A percentile compares a stretch with the other conserved stretches of the same genome.
These are phyloP conservation scores for Copidosoma floridanum DNA, from an alignment of 1,140 invertebrate species.

Conservation along the genomic window DNA sequence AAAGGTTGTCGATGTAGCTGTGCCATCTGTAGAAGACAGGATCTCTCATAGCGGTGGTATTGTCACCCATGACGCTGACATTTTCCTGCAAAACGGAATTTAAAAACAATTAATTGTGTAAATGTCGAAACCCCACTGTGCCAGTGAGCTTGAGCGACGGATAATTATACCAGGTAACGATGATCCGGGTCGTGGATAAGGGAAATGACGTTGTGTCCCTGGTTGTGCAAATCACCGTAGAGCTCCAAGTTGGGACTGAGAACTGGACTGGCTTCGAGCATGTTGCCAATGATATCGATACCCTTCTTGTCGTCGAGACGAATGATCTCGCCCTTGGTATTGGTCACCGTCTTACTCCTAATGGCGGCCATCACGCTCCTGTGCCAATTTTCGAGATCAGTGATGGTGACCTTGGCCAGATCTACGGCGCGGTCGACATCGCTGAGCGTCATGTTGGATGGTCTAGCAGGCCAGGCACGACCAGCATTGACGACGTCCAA, in stretches of 20 bases:
- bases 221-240: constrained; percentile 77
- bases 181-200: constrained; percentile 73
- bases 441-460: constrained; percentile 59
- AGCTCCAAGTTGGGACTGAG: constrained; percentile 67
- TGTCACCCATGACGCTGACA: constrained; percentile 70
- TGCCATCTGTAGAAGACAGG: constrained; percentile 86
- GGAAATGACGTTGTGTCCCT: constrained; percentile 67
- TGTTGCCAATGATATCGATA: constrained; percentile 78
- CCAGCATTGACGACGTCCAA: constrained; percentile 66
- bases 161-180: constrained; percentile 61
- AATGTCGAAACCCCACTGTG: too few relatives aligned
- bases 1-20: constrained; percentile 75
- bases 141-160: background rate
- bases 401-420: constrained; percentile 65
- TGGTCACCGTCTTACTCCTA: constrained; percentile 62
- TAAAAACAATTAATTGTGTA: too few relatives aligned
- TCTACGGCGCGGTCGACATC: constrained; percentile 69
- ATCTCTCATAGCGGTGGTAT: constrained; percentile 76
- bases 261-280: constrained; percentile 72
- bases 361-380: constrained; percentile 75
- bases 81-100: constrained; percentile 54
- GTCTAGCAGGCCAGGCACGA: constrained; percentile 64
- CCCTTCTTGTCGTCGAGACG: constrained; percentile 66
- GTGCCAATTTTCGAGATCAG: constrained; percentile 71
- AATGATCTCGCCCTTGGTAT: constrained; percentile 57